phyloP scores from a whole-genome alignment of 2,113 vertebrate genomes.

The Meriones unguiculatus region DNA sequence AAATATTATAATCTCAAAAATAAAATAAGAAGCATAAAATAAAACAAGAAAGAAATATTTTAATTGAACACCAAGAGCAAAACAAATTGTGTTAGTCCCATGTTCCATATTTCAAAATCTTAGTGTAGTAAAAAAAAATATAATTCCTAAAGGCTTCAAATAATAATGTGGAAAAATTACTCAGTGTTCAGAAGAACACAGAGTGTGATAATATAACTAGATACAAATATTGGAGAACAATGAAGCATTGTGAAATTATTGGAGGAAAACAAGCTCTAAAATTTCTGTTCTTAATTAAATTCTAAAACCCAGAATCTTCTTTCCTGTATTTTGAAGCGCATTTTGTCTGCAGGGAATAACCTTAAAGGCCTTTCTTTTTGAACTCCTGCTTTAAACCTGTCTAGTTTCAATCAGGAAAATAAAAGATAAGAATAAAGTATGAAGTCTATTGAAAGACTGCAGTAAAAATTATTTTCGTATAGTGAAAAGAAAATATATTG shows the following conservation, averaged over 20 bases:
- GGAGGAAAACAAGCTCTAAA: constrained; percentile 50
- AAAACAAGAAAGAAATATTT: background rate
- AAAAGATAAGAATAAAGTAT: constrained; percentile 51
- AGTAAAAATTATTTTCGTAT: constrained; percentile 55
- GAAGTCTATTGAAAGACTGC: constrained; percentile 32
- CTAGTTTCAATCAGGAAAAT: constrained; percentile 55
- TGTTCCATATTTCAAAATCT: background rate
- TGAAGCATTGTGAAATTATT: constrained; percentile 39
- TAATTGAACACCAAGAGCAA: constrained; percentile 6
- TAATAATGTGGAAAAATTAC: background rate
- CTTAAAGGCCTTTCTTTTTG: constrained; percentile 62
- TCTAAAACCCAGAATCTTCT: constrained; percentile 58
- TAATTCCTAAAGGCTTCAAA: background rate
- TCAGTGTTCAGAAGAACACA: background rate
- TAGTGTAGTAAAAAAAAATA: constrained; percentile 2
- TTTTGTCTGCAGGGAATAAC: constrained; percentile 75
- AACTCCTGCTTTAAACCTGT: constrained; percentile 52
- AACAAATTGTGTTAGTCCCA: background rate
- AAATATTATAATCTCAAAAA: background rate
- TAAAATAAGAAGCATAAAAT: background rate
- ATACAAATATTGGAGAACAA: constrained; percentile 27
- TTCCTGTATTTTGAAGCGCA: constrained; percentile 23
- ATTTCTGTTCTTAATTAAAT: constrained; percentile 30
- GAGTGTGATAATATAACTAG: background rate
- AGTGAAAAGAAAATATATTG: constrained; percentile 44